Percentiles rank a stretch among this genome's conserved stretches.
These are phyloP conservation scores for Spinibarbus caldwelli DNA, from an alignment of 2,797 vertebrate species.

Conservation along the genomic window DNA sequence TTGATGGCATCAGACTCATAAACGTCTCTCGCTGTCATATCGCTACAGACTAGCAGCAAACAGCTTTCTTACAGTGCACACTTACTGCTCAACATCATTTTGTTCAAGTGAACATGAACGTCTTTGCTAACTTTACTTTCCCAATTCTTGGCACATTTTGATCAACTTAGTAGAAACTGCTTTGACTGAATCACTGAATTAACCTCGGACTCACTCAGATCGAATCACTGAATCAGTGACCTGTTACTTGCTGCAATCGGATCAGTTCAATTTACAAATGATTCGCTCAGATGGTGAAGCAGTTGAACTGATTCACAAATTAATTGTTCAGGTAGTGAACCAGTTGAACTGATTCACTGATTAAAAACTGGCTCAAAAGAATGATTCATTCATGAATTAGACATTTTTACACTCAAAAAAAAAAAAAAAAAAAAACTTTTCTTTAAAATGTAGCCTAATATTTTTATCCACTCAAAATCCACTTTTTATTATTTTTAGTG, in stretches of 20 bases:
- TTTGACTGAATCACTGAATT: not conserved
- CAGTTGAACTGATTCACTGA: too few relatives aligned
- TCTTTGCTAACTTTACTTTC: not conserved
- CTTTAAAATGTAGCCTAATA: too few relatives aligned
- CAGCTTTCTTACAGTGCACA: conserved; percentile 9
- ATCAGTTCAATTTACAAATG: not conserved
- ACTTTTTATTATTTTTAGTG: too few relatives aligned
- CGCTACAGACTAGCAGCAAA: not conserved
- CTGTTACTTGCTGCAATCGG: not conserved
- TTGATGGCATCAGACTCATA: not conserved
- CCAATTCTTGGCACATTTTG: not conserved
- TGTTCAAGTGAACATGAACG: not conserved
- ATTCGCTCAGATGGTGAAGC: not conserved
- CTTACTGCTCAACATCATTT: not conserved
- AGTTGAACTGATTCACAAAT: not conserved
- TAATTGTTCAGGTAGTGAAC: too few relatives aligned
- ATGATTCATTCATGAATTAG: not conserved
- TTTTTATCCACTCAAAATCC: too few relatives aligned
- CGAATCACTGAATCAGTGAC: not conserved
- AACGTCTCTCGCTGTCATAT: not conserved
- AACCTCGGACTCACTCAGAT: not conserved
- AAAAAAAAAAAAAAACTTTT: not conserved
- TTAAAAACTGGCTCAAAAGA: too few relatives aligned
- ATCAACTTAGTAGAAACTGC: not conserved
- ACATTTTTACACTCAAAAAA: not conserved